These are phyloP conservation scores for Corella eumyota DNA, from an alignment of 23 tunicate genomes.

Conservation along the genomic window DNA sequence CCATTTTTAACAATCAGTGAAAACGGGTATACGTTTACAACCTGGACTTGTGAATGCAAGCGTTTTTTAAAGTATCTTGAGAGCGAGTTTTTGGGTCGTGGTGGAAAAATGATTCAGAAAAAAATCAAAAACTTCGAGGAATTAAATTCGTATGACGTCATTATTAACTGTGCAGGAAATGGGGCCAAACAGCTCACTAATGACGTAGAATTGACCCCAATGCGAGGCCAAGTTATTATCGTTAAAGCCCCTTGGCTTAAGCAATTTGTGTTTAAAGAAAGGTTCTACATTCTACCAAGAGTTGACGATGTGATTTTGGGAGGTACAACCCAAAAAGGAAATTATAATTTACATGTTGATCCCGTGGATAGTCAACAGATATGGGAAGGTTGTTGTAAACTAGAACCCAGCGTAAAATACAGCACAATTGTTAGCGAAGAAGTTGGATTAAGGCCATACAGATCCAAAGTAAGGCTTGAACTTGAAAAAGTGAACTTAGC, in stretches of 20 bases:
- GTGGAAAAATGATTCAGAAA: slow-evolving; percentile 59
- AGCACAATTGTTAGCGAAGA: slow-evolving; percentile 37
- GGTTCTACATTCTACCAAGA: slow-evolving; percentile 44
- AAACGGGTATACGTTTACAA: slow-evolving; percentile 14
- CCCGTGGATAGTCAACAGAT: slow-evolving; percentile 28
- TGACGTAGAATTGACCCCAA: slow-evolving; percentile 29
- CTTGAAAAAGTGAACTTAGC: slow-evolving; percentile 17
- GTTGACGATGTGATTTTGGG: slow-evolving; percentile 54
- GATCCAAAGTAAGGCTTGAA: slow-evolving; percentile 45
- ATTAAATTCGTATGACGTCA: slow-evolving; percentile 38
- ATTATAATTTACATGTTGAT: slow-evolving; percentile 20
- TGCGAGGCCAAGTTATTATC: slow-evolving; percentile 57
- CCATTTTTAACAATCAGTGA: too few relatives aligned
- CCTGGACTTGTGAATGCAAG: slow-evolving; percentile 50
- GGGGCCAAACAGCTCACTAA: slow-evolving; percentile 32
- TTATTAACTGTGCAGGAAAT: slow-evolving; percentile 63
- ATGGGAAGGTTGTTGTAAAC: slow-evolving; percentile 40
- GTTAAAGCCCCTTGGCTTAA: slow-evolving; percentile 92
- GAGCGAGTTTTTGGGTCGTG: slow-evolving; percentile 5
- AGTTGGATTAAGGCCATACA: slow-evolving; percentile 55
- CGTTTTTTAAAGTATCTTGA: slow-evolving; percentile 2
- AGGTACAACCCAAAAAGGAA: slow-evolving; percentile 54
- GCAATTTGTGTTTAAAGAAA: slow-evolving; percentile 12
- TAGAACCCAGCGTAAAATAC: slow-evolving; percentile 48
- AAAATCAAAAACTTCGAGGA: slow-evolving; percentile 31